phyloP scores from a whole-genome alignment of 2,113 vertebrate species.

The Stercorarius parasiticus region DNA sequence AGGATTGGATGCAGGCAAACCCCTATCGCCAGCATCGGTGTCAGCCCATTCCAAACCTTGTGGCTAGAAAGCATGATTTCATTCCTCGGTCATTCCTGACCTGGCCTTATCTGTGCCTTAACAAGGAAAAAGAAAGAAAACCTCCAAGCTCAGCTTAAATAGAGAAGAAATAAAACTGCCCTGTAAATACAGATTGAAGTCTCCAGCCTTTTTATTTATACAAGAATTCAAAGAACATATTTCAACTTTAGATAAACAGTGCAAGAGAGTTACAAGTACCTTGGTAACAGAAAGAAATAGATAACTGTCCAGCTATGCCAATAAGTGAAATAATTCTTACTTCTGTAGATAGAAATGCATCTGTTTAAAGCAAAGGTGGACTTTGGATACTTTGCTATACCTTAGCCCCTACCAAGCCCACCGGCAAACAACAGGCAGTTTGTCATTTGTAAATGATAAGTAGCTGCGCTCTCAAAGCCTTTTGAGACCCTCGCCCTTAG shows the following conservation, averaged over 20 bases:
- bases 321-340: conserved; percentile 42
- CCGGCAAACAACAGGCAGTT: conserved; percentile 62
- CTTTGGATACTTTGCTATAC: conserved; percentile 16
- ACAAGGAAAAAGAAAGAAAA: not conserved
- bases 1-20: not conserved
- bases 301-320: conserved; percentile 50
- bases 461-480: conserved; percentile 54
- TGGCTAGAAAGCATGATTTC: not conserved
- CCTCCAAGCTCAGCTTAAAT: not conserved
- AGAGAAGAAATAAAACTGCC: conserved; percentile 27
- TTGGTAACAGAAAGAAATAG: conserved; percentile 65
- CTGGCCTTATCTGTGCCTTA: not conserved
- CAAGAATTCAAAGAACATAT: conserved; percentile 74
- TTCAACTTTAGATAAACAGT: conserved; percentile 52
- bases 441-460: conserved; percentile 54
- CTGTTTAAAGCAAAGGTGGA: conserved; percentile 61
- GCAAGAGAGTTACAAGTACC: conserved; percentile 70
- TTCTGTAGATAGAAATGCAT: conserved; percentile 55
- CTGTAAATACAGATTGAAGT: conserved; percentile 43
- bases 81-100: not conserved
- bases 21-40: not conserved
- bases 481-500: not conserved
- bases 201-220: conserved; percentile 81
- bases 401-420: conserved; percentile 56
- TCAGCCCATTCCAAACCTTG: not conserved